Percentiles rank a stretch among this genome's conserved stretches.
Conservation (phyloP, 1,140 invertebrate genomes). For the Cydia amplana region DNA sequence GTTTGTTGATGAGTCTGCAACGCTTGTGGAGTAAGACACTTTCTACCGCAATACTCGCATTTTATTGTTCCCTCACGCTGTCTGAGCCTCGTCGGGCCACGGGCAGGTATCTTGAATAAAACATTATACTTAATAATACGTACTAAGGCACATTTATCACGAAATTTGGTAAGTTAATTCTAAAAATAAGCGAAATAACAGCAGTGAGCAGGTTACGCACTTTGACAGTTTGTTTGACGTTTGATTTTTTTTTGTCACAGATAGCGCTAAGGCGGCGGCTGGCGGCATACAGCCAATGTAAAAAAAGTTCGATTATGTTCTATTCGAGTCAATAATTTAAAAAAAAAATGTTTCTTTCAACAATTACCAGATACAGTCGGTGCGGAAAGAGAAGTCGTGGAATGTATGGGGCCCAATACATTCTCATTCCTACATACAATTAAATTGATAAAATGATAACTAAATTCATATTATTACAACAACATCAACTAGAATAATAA, state of each 20-base stretch:
- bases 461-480: not conserved
- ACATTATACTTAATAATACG: slow-evolving; percentile 11
- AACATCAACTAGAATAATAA: not conserved
- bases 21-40: slow-evolving; percentile 5
- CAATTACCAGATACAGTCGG: too few species aligned
- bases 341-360: not conserved
- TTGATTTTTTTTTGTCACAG: slow-evolving; percentile 16
- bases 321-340: not conserved
- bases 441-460: not conserved
- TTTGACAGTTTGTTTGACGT: slow-evolving; percentile 18
- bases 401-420: too few species aligned
- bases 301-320: slow-evolving; percentile 1
- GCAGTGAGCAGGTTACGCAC: not conserved
- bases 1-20: slow-evolving; percentile 4
- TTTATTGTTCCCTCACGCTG: not conserved
- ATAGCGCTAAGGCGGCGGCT: not conserved
- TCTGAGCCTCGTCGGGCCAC: not conserved
- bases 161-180: not conserved
- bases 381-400: too few species aligned
- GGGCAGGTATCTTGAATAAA: not conserved
- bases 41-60: slow-evolving; percentile 21
- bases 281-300: not conserved
- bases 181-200: not conserved
- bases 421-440: too few species aligned
- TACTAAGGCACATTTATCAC: slow-evolving; percentile 2